These are phyloP conservation scores for Asobara japonica DNA, from an alignment of 1,140 invertebrate species.

Conservation along the genomic window DNA sequence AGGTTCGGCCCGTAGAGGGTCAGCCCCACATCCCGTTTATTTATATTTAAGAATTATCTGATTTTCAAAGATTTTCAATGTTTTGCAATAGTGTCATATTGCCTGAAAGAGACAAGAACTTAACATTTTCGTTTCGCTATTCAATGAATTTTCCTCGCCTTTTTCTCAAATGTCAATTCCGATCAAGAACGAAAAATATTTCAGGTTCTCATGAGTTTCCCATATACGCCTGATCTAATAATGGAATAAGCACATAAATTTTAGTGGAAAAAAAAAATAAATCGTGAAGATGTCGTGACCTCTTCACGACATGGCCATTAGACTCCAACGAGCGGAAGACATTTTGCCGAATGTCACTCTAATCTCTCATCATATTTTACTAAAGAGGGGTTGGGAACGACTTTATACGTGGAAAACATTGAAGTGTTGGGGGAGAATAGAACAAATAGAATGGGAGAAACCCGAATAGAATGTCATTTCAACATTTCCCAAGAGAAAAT, in stretches of 20 bases:
- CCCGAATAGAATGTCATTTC: background rate
- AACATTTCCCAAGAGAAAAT: background rate
- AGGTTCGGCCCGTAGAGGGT: no score
- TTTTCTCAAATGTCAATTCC: no score
- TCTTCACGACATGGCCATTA: slow-evolving; percentile 39
- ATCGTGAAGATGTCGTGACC: slow-evolving; percentile 36
- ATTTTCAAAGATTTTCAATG: no score
- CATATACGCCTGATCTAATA: no score
- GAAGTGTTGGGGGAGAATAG: background rate
- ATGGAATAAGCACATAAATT: background rate
- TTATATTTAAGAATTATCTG: no score
- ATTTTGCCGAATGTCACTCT: slow-evolving; percentile 45
- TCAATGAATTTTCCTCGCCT: no score
- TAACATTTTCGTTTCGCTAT: no score
- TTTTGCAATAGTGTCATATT: no score
- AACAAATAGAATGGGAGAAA: background rate
- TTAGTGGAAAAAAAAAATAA: slow-evolving; percentile 20
- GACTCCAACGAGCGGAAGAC: slow-evolving; percentile 54
- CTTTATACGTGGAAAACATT: slow-evolving; percentile 15
- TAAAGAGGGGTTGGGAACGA: slow-evolving; percentile 29
- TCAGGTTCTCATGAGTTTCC: no score
- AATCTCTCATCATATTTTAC: slow-evolving; percentile 43
- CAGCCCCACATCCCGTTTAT: no score
- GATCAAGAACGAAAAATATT: no score
- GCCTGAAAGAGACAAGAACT: no score